Base-by-base conservation (phyloP, 2,113 vertebrate genomes). In the Perognathus longimembris region DNA sequence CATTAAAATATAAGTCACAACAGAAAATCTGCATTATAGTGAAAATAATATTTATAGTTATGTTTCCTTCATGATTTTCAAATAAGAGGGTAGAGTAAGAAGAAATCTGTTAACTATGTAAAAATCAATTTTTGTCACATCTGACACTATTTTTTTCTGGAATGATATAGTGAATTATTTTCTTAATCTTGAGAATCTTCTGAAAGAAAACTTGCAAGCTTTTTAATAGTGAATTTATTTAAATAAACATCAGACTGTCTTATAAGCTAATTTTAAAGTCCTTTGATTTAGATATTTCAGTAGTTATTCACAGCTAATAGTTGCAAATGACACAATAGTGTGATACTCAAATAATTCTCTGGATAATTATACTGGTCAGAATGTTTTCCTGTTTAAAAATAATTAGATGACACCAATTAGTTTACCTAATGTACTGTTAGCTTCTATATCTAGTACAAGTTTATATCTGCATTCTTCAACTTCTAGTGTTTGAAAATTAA, bases 1-100 rank as follows among this genome's bases (percentile, higher is more conserved):
- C 20, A 71, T n/a, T 45, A 73, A 84, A n/a, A 71, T 3, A 59
- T 57, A 82, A 15, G 5, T 34, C 77, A 79, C 59, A 17, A n/a
- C 4, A 93, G 17, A 69, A 57, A 88, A 92, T 93, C 45, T 90
- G 71, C 80, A 89, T 79, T 59, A 87, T 85, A 69, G 17, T 69
- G 32, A 32, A 74, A 75, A 77, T 3, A 54, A 82, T 59, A 8
- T 34, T 67, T 4, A 40, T 34, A 26, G 87, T 15, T 20, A 3
- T 15, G 14, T 38, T 89, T 20, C 26, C 61, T 85, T 57, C 64
- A 50, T 75, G 50, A 78, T 64, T 78, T 82, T 20, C 70, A 79
- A 93, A 88, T 22, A 83, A 50, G 4, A 45, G 30, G 28, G 15
- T 24, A 74, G 30, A 79, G 3, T 66, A 54, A 11, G 85, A 94